Percentiles rank a stretch among this genome's conserved stretches.
phyloP scores from a whole-genome alignment of 2,797 vertebrate genomes.

The Leptoclinus maculatus region DNA sequence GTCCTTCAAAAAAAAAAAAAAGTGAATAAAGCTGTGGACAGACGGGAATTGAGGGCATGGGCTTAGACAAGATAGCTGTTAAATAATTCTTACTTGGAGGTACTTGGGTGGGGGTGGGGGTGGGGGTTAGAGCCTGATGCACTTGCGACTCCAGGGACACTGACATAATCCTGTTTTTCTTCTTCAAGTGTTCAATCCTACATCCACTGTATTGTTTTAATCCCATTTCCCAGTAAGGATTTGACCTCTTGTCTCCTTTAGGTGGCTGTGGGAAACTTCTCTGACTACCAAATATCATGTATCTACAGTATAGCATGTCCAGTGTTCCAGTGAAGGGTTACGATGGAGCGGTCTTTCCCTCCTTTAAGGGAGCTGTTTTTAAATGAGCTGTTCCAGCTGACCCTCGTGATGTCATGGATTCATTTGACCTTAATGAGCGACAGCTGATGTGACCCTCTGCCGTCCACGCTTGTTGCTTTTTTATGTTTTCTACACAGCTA shows the following conservation, averaged over 20 bases:
- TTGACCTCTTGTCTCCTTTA: too few species aligned
- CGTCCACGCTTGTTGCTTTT: not conserved
- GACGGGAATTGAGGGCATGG: conserved; percentile 78
- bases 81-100: conserved; percentile 73
- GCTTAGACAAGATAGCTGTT: conserved; percentile 72
- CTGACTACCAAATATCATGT: too few species aligned
- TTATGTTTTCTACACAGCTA: not conserved
- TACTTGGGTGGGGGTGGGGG: conserved; percentile 57
- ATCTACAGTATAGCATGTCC: too few species aligned
- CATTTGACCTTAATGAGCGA: not conserved
- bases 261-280: too few species aligned
- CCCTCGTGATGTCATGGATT: not conserved
- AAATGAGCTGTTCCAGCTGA: not conserved
- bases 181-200: conserved; percentile 46
- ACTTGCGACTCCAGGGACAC: conserved; percentile 47
- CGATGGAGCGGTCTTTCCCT: too few species aligned
- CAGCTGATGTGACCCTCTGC: not conserved
- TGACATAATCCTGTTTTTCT: conserved; percentile 67
- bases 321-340: too few species aligned
- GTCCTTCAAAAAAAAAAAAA: conserved; percentile 60
- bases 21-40: conserved; percentile 72
- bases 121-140: conserved; percentile 40
- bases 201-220: not conserved
- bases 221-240: not conserved
- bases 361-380: not conserved